Evolutionary conservation across 2,888 invertebrate species (phyloP).

Genomic region (Phengaris alcon): DNA sequence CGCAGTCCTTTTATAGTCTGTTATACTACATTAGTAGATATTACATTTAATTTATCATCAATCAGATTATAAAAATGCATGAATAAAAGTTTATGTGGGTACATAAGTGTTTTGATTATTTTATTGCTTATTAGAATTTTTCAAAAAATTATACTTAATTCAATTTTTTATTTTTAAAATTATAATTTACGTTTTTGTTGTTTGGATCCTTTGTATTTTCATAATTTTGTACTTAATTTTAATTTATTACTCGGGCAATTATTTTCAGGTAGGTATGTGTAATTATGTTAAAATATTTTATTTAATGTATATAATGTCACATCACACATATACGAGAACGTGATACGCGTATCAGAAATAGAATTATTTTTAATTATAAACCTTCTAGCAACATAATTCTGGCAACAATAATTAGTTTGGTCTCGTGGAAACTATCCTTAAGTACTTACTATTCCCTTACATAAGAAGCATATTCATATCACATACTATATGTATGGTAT

Average conservation of each 20-base stretch:
- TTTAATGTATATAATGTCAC: background rate
- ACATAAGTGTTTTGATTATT: background rate
- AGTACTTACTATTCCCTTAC: background rate
- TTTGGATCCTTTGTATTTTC: background rate
- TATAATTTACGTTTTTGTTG: background rate
- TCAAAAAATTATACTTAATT: background rate
- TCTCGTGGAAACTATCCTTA: background rate
- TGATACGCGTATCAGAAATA: conserved; percentile 10
- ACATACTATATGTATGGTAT: background rate
- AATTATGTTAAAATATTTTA: conserved; percentile 19
- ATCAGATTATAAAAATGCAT: background rate
- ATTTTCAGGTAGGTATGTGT: background rate
- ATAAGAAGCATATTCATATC: background rate
- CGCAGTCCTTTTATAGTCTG: no score
- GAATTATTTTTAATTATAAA: conserved; percentile 12
- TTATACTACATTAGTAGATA: no score
- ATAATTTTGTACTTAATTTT: conserved; percentile 21
- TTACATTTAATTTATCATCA: background rate
- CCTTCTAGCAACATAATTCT: background rate
- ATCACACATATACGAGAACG: background rate
- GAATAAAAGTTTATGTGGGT: background rate
- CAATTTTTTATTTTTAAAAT: background rate
- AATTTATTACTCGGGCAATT: conserved; percentile 4
- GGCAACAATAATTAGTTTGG: background rate
- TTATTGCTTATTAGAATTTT: background rate